Evolutionary conservation across 2,888 invertebrate genomes (phyloP), one percentile per base, ranked within the genome.

Genomic region (Pilophorus perplexus): DNA sequence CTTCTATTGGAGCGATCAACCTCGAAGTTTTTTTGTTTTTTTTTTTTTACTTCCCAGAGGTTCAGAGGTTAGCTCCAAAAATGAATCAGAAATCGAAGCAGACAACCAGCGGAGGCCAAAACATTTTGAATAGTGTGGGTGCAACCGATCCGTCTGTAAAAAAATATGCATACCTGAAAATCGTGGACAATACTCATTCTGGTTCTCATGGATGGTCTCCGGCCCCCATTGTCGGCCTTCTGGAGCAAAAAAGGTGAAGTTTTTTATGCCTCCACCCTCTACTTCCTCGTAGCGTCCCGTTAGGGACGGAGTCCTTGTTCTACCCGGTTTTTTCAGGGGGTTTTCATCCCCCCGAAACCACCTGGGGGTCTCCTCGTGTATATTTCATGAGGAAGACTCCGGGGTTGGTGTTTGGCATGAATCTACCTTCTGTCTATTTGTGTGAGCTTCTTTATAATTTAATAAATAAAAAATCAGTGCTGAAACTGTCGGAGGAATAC

Each of bases 211-310:
- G 55, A 55, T 55, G 52, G 37, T 16, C 1, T 4, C 52, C 52
- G 18, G 27, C 27, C n/a, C 52, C 55, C 38, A 55, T 55, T 55
- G 55, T 55, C 55, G 55, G 55, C 38, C 54, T 33, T 54, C 8
- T 3, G 38, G 59, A n/a, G 37, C 27, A 25, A 62, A 62, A 62
- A 62, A 33, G 6, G 5, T 18, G 2, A 14, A 28, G 18, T 62
- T 62, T 62, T 62, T 62, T 62, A 46, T 8, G 37, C 25, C 14
- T 20, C 16, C 62, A 46, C 46, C 62, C 62, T 28, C 46, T 23
- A 62, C 62, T 62, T 62, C 62, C 62, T 62, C 23, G 28, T 62
- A 22, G 27, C 16, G 46, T 62, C 62, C 62, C 62, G 62, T 62
- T 62, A 62, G 62, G 46, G 1, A 25, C 28, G 28, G 28, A 20